Conservation (phyloP, 2,888 invertebrate genomes). For the Siphlonurus alternatus region DNA sequence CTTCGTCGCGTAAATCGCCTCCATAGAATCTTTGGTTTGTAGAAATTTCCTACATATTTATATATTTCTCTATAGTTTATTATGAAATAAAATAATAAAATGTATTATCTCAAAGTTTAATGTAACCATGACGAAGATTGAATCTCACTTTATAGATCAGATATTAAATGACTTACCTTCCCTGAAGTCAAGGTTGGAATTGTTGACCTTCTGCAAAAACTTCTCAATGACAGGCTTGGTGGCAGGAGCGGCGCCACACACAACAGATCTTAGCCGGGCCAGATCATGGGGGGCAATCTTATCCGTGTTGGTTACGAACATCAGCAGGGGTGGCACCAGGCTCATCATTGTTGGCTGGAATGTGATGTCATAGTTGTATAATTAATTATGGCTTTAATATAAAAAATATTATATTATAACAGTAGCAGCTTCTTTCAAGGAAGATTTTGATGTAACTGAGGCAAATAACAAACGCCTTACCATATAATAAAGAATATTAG, state of each 20-base stretch:
- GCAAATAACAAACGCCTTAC: background rate
- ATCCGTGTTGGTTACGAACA: constrained; percentile 30
- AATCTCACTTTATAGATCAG: no score
- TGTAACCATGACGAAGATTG: no score
- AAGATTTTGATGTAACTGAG: no score
- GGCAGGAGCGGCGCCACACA: constrained; percentile 10
- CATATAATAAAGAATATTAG: no score
- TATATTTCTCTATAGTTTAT: no score
- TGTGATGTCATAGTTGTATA: background rate
- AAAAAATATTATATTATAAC: background rate
- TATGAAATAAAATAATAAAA: no score
- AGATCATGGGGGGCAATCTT: constrained; percentile 17
- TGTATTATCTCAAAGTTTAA: no score
- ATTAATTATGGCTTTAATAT: background rate
- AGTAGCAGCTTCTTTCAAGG: background rate
- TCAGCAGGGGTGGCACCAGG: constrained; percentile 31
- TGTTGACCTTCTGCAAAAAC: constrained; percentile 4
- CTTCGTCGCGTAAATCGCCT: no score
- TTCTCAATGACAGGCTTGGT: constrained; percentile 4
- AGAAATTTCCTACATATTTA: no score
- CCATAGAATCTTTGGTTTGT: no score
- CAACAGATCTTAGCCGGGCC: background rate
- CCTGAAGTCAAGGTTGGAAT: constrained; percentile 4
- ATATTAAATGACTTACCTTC: constrained; percentile 8
- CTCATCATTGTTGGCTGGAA: constrained; percentile 20